phyloP scores from a whole-genome alignment of 2,888 invertebrate genomes.

The Dinocampus coccinellae region DNA sequence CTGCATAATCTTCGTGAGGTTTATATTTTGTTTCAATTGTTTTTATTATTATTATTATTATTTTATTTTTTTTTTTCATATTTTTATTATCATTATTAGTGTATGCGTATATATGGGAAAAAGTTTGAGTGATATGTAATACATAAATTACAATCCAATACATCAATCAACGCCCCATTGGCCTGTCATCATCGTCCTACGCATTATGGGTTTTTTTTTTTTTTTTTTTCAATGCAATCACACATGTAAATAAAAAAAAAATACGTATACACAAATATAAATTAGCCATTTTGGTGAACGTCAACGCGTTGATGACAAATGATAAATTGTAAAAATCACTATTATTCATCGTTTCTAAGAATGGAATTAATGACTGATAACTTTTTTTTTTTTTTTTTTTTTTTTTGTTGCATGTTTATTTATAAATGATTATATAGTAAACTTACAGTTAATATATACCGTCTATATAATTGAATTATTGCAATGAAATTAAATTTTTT shows the following conservation, averaged over 20 bases:
- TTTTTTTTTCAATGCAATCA: constrained; percentile 2
- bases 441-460: background rate
- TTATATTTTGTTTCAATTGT: background rate
- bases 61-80: background rate
- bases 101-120: too few relatives aligned
- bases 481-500: too few relatives aligned
- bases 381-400: background rate
- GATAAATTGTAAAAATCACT: background rate
- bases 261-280: background rate
- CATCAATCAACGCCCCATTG: background rate
- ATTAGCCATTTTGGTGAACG: background rate
- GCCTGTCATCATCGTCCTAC: constrained; percentile 11
- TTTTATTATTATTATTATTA: background rate
- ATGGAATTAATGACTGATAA: background rate
- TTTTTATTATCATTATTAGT: background rate
- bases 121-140: background rate
- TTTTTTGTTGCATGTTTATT: too few relatives aligned
- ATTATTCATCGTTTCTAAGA: background rate
- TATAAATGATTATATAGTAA: background rate
- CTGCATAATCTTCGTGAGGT: background rate
- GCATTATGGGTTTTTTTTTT: too few relatives aligned
- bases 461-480: constrained; percentile 3
- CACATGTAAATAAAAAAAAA: background rate
- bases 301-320: background rate
- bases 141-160: background rate